phyloP scores from a whole-genome alignment of 2,888 invertebrate species.

The Drosophila niveifrons region DNA sequence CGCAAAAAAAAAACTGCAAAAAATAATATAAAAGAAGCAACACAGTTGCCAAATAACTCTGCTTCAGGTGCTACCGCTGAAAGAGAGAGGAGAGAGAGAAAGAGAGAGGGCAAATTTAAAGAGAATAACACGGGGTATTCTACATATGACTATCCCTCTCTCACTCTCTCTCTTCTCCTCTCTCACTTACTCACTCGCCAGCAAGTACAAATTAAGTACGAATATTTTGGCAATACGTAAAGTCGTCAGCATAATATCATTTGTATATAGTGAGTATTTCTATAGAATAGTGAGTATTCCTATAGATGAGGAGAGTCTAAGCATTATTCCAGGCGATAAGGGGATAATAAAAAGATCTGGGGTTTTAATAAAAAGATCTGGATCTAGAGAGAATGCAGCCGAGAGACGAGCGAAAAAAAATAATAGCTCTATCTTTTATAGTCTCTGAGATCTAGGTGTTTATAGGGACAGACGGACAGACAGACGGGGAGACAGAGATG shows the following conservation, averaged over 20 bases:
- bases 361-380: too few relatives aligned
- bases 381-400: too few relatives aligned
- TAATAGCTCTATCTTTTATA: too few relatives aligned
- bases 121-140: neutral
- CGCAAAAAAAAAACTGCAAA: constrained; percentile 20
- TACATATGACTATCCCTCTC: neutral
- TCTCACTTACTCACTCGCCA: too few relatives aligned
- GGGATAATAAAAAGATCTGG: too few relatives aligned
- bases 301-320: too few relatives aligned
- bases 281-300: neutral
- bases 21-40: constrained; percentile 8
- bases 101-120: neutral
- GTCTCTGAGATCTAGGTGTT: too few relatives aligned
- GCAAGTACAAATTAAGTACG: neutral
- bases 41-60: constrained; percentile 25
- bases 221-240: neutral
- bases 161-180: neutral
- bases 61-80: constrained; percentile 11
- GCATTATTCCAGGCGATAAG: too few relatives aligned
- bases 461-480: too few relatives aligned
- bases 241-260: neutral
- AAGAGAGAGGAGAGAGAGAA: neutral
- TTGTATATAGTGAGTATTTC: too few relatives aligned
- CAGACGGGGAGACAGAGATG: too few relatives aligned
- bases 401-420: too few relatives aligned